Base-by-base conservation (phyloP, 2,888 invertebrate species). In the Volucella zonaria region DNA sequence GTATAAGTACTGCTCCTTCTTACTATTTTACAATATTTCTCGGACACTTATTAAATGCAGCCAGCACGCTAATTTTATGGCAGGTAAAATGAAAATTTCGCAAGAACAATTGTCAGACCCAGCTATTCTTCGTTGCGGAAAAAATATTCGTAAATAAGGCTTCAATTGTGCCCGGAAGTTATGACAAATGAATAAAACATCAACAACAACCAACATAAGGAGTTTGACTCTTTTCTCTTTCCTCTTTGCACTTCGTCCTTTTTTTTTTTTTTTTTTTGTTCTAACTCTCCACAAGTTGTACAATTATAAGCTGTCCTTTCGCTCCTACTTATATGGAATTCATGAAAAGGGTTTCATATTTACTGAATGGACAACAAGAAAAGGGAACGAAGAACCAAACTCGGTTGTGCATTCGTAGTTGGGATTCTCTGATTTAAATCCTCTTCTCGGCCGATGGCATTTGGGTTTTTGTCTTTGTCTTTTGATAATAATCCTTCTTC, bases 11-110 rank as follows among this genome's bases (percentile, higher is more conserved):
- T 42, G 18, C 14, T 18, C 15, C 54, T 74, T 75, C 61, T 64
- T 76, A 85, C 85, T n/a, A n/a, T n/a, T n/a, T n/a, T 18, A 18
- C 18, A 18, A 18, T 85, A 85, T 73, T 78, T 62, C 76, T 85
- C 62, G 85, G 85, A 85, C 85, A 85, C 85, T 85, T 75, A 80
- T 76, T 81, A 85, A 85, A 85, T 77, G 58, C 85, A 85, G 73
- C 68, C 81, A 77, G 67, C 52, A 80, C 62, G 76, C 76, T 85
- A 85, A 85, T 85, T 85, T 76, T 71, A 77, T 58, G 76, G 71
- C 80, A 85, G 81, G 81, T 85, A 85, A 68, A 64, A 75, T 52
- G 3, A 40, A n/a, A 12, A 67, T 54, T 49, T 56, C 42, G 31
- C 54, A 62, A 42, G 49, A 73, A 67, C 59, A 82, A 62, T 76